Evolutionary conservation across 2,797 vertebrate genomes (phyloP).

Genomic region (Aselliscus stoliczkanus): DNA sequence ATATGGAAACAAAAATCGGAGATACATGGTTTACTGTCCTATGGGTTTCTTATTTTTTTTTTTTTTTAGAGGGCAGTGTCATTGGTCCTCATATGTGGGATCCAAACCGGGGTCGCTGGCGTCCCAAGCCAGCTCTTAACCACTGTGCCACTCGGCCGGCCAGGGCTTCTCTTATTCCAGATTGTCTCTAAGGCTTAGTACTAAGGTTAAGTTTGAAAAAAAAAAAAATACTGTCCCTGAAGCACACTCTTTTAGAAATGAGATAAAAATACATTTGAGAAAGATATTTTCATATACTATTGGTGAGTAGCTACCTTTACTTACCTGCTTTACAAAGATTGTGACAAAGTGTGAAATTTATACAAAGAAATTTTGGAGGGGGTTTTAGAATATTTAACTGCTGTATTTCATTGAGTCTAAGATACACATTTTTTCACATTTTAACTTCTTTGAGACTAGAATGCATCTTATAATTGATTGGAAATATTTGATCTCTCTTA

Average conservation of each 20-base stretch:
- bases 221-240: not conserved
- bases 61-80: no score
- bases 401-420: not conserved
- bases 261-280: not conserved
- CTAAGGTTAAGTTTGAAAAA: not conserved
- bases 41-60: not conserved
- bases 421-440: not conserved
- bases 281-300: not conserved
- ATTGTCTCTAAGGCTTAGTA: not conserved
- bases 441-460: not conserved
- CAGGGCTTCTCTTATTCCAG: no score
- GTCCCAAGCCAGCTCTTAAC: no score
- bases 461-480: slow-evolving; percentile 7
- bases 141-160: no score
- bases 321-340: not conserved
- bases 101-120: no score
- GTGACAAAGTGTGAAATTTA: not conserved
- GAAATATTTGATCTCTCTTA: not conserved
- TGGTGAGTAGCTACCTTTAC: not conserved
- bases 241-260: slow-evolving; percentile 30
- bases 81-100: no score
- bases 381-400: not conserved
- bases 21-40: not conserved
- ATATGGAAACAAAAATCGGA: not conserved
- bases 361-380: not conserved